Percentiles rank a stretch among this genome's conserved stretches.
Conservation (phyloP, 92 coral and sea anemone genomes). For the Epizoanthus stellaris region DNA sequence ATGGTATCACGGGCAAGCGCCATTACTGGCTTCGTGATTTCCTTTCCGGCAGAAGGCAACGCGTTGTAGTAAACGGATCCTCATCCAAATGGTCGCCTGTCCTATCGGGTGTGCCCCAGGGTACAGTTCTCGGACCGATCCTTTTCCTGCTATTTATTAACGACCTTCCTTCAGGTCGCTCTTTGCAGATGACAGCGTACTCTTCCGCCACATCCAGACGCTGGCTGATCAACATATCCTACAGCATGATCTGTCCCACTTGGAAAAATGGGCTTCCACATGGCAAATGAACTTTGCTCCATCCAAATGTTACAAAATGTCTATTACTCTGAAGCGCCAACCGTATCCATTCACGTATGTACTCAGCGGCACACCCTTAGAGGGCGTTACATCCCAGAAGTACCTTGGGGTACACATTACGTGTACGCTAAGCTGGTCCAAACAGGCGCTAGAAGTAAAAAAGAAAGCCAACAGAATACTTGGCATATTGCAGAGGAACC, state of each 20-base stretch:
- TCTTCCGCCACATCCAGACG: conserved; percentile 16
- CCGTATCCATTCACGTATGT: conserved; percentile 18
- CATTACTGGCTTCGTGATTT: conserved; percentile 4
- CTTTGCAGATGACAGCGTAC: background rate
- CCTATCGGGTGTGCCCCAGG: conserved; percentile 31
- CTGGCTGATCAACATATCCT: conserved; percentile 18
- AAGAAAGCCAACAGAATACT: conserved; percentile 55
- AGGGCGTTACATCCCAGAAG: conserved; percentile 47
- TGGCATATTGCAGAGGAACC: conserved; percentile 50
- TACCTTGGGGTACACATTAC: conserved; percentile 56
- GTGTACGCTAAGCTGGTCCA: conserved; percentile 46
- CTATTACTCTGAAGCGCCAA: conserved; percentile 25
- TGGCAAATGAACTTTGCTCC: conserved; percentile 34
- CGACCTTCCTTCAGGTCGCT: conserved; percentile 7
- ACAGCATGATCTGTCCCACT: conserved; percentile 22
- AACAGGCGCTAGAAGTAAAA: conserved; percentile 37
- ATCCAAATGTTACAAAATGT: conserved; percentile 5
- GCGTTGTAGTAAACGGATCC: conserved; percentile 19
- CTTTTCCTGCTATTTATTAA: conserved; percentile 21
- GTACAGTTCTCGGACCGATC: conserved; percentile 22
- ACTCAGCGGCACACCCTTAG: conserved; percentile 46
- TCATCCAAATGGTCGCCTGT: conserved; percentile 23
- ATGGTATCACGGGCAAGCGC: conserved; percentile 7
- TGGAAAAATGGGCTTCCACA: conserved; percentile 26
- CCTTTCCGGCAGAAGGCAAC: conserved; percentile 23